phyloP scores from a whole-genome alignment of 2,888 invertebrate species.

The Pelosia muscerda region DNA sequence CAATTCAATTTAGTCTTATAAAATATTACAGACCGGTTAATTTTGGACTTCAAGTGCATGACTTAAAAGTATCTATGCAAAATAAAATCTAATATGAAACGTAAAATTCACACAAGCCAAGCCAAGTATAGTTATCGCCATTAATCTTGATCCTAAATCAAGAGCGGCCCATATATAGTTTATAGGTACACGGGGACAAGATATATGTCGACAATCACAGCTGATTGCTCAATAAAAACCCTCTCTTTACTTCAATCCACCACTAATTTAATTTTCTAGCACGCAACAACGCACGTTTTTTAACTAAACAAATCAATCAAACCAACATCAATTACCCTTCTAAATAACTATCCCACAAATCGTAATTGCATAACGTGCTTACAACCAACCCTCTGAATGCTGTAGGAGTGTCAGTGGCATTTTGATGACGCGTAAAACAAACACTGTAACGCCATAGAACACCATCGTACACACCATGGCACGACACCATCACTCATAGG shows the following conservation, averaged over 20 bases:
- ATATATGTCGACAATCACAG: neutral
- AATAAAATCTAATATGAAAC: no score
- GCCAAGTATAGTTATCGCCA: no score
- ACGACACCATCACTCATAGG: constrained; percentile 55
- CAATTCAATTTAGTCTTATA: no score
- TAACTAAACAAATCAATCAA: constrained; percentile 14
- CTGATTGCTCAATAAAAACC: neutral
- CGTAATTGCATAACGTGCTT: constrained; percentile 45
- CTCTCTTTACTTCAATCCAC: neutral
- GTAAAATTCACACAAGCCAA: no score
- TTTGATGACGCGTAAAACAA: constrained; percentile 85
- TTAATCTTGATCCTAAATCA: no score
- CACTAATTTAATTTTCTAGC: neutral
- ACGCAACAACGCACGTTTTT: neutral
- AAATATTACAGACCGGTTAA: no score
- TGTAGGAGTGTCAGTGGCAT: constrained; percentile 63
- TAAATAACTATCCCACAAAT: constrained; percentile 26
- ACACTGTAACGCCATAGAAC: constrained; percentile 74
- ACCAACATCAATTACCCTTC: constrained; percentile 19
- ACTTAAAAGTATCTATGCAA: no score
- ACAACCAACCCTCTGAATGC: constrained; percentile 66
- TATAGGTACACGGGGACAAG: no score
- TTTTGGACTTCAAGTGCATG: no score
- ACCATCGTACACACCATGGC: constrained; percentile 61
- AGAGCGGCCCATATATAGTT: no score